These are phyloP conservation scores for Ephialtes manifestator DNA, from an alignment of 2,888 invertebrate genomes.

Conservation along the genomic window DNA sequence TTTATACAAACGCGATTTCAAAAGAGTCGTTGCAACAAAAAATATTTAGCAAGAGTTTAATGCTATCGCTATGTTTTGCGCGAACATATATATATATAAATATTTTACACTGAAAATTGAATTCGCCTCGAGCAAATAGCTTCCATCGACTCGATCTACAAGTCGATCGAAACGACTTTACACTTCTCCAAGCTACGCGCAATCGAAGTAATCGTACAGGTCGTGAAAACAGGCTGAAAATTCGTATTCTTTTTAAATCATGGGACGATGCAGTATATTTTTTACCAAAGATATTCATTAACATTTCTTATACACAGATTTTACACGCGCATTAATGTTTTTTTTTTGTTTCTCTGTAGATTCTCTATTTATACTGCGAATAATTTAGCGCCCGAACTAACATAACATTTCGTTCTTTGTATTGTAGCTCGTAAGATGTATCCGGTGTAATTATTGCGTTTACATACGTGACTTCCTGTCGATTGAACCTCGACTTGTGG, in stretches of 20 bases:
- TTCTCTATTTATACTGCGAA: slow-evolving; percentile 61
- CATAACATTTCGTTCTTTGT: slow-evolving; percentile 37
- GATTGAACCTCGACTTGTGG: slow-evolving; percentile 50
- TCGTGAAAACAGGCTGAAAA: slow-evolving; percentile 53
- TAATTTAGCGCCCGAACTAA: slow-evolving; percentile 44
- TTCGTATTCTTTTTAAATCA: slow-evolving; percentile 68
- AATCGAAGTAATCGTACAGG: slow-evolving; percentile 15
- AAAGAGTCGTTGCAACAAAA: not conserved
- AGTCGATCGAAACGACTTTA: not conserved
- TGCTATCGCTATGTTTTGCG: slow-evolving; percentile 8
- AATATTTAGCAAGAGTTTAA: slow-evolving; percentile 13
- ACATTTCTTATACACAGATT: slow-evolving; percentile 61
- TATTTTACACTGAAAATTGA: slow-evolving; percentile 18
- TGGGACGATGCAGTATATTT: slow-evolving; percentile 65
- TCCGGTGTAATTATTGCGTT: slow-evolving; percentile 41
- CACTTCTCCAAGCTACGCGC: not conserved
- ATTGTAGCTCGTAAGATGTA: slow-evolving; percentile 55
- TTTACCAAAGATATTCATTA: slow-evolving; percentile 72
- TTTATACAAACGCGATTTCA: slow-evolving; percentile 35
- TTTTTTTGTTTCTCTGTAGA: slow-evolving; percentile 47
- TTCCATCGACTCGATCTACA: slow-evolving; percentile 20
- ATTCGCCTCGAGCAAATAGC: not conserved
- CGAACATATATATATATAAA: slow-evolving; percentile 9
- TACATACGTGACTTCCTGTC: slow-evolving; percentile 16
- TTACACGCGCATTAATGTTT: slow-evolving; percentile 49